phyloP scores from a whole-genome alignment of 2,113 vertebrate genomes.

The Neoarius graeffei region DNA sequence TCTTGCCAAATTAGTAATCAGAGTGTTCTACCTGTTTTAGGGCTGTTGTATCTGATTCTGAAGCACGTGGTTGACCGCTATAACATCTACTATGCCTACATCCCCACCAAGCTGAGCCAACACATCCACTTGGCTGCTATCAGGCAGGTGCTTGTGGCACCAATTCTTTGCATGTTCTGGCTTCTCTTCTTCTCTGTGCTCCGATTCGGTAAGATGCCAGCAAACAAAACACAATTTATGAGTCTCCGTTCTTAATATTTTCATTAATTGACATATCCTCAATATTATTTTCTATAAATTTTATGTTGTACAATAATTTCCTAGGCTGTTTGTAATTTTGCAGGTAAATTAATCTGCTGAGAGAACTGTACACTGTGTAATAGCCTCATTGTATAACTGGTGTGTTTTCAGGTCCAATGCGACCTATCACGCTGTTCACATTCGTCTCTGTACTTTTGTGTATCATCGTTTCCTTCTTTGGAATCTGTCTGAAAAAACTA shows the following conservation, averaged over 20 bases:
- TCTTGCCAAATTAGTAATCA: not conserved
- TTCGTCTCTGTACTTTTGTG: constrained; percentile 78
- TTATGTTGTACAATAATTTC: not conserved
- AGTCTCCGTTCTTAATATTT: not conserved
- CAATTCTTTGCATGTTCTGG: constrained; percentile 93
- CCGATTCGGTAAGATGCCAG: constrained; percentile 77
- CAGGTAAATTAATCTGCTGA: not conserved
- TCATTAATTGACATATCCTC: not conserved
- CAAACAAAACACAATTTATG: not conserved
- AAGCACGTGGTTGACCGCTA: constrained; percentile 96
- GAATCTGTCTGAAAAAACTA: constrained; percentile 83
- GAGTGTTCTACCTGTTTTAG: constrained; percentile 61
- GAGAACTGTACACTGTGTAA: not conserved
- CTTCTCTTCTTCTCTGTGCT: constrained; percentile 95
- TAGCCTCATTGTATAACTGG: not conserved
- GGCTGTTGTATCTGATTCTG: constrained; percentile 89
- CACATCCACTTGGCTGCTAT: constrained; percentile 85
- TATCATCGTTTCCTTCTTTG: constrained; percentile 76
- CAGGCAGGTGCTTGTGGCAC: constrained; percentile 87
- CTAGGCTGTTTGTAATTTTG: not conserved
- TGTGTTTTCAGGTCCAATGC: constrained; percentile 74
- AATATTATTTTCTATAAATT: not conserved
- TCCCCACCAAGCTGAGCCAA: constrained; percentile 91
- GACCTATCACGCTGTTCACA: constrained; percentile 87
- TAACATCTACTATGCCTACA: constrained; percentile 95